A percentile compares a stretch with the other conserved stretches of the same genome.
Evolutionary conservation across 2,113 vertebrate species (phyloP).

Genomic region (Lycocorax pyrrhopterus): DNA sequence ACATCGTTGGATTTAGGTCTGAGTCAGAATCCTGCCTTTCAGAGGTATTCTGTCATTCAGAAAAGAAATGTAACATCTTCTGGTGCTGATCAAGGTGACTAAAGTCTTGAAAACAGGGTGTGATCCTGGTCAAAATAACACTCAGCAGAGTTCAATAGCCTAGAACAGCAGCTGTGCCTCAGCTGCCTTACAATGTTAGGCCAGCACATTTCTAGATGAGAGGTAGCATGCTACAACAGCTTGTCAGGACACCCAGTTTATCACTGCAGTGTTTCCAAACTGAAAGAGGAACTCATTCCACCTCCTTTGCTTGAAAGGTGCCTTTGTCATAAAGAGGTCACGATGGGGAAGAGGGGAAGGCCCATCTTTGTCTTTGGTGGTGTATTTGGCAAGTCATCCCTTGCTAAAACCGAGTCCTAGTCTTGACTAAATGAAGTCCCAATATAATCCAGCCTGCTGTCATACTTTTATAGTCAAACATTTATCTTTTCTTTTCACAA

Average conservation of each 20-base stretch:
- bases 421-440: background rate
- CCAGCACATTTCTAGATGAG: background rate
- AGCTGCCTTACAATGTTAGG: background rate
- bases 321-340: background rate
- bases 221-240: background rate
- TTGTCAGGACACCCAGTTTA: background rate
- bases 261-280: background rate
- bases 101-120: background rate
- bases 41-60: background rate
- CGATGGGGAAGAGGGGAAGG: background rate
- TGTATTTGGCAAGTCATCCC: background rate
- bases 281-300: background rate
- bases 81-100: background rate
- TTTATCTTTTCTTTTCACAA: conserved; percentile 17
- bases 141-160: background rate
- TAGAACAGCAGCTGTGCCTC: background rate
- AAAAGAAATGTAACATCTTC: background rate
- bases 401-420: background rate
- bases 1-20: background rate
- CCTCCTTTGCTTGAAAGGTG: background rate
- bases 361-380: background rate
- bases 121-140: background rate
- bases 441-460: background rate
- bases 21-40: background rate
- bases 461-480: background rate